Evolutionary conservation across 2,888 invertebrate genomes (phyloP).

Genomic region (Ormyrus nitidulus): DNA sequence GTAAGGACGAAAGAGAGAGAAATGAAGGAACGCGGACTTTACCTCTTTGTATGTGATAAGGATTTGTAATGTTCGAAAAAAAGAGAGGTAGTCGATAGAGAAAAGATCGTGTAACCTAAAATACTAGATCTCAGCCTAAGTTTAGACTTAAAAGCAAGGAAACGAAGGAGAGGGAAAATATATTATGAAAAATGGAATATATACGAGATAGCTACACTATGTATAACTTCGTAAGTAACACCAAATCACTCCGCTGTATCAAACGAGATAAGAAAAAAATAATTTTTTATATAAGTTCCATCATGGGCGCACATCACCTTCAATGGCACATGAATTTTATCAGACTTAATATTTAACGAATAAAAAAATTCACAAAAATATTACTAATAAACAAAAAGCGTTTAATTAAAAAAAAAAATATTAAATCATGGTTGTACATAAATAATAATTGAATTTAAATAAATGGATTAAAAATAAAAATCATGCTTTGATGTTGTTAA

Average conservation of each 20-base stretch:
- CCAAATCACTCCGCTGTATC: conserved; percentile 72
- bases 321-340: conserved; percentile 66
- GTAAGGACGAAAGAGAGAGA: conserved; percentile 4
- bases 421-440: conserved; percentile 70
- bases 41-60: conserved; percentile 70
- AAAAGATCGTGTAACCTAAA: conserved; percentile 68
- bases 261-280: conserved; percentile 63
- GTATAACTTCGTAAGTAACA: conserved; percentile 69
- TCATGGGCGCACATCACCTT: conserved; percentile 73
- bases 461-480: conserved; percentile 68
- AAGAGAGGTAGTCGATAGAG: conserved; percentile 62
- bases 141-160: conserved; percentile 64
- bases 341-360: conserved; percentile 47
- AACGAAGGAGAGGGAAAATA: conserved; percentile 22
- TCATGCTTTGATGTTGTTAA: conserved; percentile 71
- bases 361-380: conserved; percentile 43
- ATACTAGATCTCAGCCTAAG: conserved; percentile 73
- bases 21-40: conserved; percentile 54
- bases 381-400: conserved; percentile 61
- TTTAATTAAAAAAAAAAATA: conserved; percentile 58
- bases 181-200: conserved; percentile 29
- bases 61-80: conserved; percentile 69
- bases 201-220: conserved; percentile 37
- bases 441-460: conserved; percentile 70
- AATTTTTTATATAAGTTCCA: conserved; percentile 73